Evolutionary conservation across 2,113 vertebrate species (phyloP).

Genomic region (Struthio camelus): DNA sequence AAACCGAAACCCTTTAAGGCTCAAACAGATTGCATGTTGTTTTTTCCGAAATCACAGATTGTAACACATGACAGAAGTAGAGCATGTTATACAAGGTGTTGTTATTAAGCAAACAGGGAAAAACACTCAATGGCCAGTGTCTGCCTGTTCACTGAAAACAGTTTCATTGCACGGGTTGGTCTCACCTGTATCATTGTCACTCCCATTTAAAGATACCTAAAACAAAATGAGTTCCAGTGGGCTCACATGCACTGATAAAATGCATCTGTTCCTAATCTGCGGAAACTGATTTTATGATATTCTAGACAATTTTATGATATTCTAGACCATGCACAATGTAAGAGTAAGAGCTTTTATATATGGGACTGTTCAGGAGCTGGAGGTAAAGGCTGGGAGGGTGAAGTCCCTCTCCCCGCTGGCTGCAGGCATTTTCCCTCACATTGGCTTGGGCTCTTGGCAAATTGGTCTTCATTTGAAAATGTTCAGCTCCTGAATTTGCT

Average conservation of each 20-base stretch:
- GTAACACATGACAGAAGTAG: constrained; percentile 37
- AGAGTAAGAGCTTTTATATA: neutral
- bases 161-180: neutral
- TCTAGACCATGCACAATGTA: neutral
- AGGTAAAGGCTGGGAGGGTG: neutral
- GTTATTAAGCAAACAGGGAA: neutral
- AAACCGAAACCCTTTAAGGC: constrained; percentile 36
- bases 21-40: neutral
- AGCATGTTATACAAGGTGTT: neutral
- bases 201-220: constrained; percentile 17
- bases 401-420: accelerated
- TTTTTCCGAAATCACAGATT: constrained; percentile 22
- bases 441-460: neutral
- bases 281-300: neutral
- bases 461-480: neutral
- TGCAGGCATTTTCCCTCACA: neutral
- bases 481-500: neutral
- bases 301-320: neutral
- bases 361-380: neutral
- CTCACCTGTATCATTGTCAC: neutral
- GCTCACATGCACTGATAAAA: constrained; percentile 10
- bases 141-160: neutral
- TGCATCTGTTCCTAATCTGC: constrained; percentile 18
- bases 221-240: constrained; percentile 23
- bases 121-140: neutral